phyloP scores from a whole-genome alignment of 2,888 invertebrate species.

The Cheilosia soror region DNA sequence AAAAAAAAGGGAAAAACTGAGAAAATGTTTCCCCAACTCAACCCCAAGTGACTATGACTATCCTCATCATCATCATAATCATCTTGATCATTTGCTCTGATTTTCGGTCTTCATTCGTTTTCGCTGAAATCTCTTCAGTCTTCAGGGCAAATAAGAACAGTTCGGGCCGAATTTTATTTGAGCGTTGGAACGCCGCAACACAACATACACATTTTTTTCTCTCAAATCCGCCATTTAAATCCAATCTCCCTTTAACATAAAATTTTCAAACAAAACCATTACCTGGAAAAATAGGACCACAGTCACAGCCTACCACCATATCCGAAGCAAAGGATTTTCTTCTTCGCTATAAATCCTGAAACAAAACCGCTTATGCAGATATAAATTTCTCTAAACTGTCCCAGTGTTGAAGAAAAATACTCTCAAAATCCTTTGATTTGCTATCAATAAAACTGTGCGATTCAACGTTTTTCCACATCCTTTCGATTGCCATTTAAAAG shows the following conservation, averaged over 20 bases:
- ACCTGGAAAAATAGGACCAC: slow-evolving; percentile 40
- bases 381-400: slow-evolving; percentile 23
- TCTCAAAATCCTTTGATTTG: slow-evolving; percentile 24
- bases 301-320: slow-evolving; percentile 49
- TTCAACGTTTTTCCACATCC: slow-evolving; percentile 64
- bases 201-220: slow-evolving; percentile 75
- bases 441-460: slow-evolving; percentile 37
- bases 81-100: slow-evolving; percentile 51
- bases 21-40: slow-evolving; percentile 65
- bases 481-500: slow-evolving; percentile 60
- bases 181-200: slow-evolving; percentile 73
- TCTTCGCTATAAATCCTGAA: slow-evolving; percentile 29
- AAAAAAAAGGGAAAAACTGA: slow-evolving; percentile 46
- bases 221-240: slow-evolving; percentile 76
- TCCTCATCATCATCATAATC: slow-evolving; percentile 36
- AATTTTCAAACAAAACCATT: slow-evolving; percentile 5
- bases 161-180: slow-evolving; percentile 75
- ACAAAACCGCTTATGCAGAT: slow-evolving; percentile 35
- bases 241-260: slow-evolving; percentile 68
- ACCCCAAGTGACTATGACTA: slow-evolving; percentile 45
- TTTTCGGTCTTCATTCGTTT: slow-evolving; percentile 49
- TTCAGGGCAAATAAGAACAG: slow-evolving; percentile 75
- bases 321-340: slow-evolving; percentile 25
- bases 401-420: slow-evolving; percentile 27
- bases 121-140: slow-evolving; percentile 73